Evolutionary conservation across 2,797 vertebrate genomes (phyloP).

Genomic region (Etheostoma nigrum): DNA sequence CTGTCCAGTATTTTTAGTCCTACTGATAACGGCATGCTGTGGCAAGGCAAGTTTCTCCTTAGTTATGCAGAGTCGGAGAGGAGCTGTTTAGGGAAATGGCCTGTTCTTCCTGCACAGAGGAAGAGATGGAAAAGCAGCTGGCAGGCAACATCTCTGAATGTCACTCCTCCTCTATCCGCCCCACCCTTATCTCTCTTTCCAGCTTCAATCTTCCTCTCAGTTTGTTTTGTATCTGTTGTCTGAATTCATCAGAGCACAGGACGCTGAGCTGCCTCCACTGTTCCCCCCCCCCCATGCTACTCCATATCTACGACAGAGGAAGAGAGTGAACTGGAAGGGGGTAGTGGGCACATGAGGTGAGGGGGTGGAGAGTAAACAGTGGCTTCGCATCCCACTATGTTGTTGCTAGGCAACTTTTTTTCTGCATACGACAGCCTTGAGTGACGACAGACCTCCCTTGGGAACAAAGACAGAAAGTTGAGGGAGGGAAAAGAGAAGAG

Average conservation of each 20-base stretch:
- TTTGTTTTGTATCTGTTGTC: conserved; percentile 66
- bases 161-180: conserved; percentile 31
- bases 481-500: conserved; percentile 47
- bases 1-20: conserved; percentile 75
- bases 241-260: conserved; percentile 56
- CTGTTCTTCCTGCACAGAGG: conserved; percentile 61
- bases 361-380: conserved; percentile 72
- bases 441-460: conserved; percentile 76
- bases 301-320: conserved; percentile 51
- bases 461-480: conserved; percentile 72
- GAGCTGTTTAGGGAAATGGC: conserved; percentile 60
- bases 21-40: conserved; percentile 65
- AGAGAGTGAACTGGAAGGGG: conserved; percentile 39
- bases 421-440: conserved; percentile 74
- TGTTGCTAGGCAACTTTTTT: conserved; percentile 84
- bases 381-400: conserved; percentile 64
- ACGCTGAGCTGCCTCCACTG: conserved; percentile 45
- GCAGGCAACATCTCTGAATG: conserved; percentile 66
- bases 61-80: conserved; percentile 64
- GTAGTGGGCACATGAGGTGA: conserved; percentile 63
- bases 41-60: conserved; percentile 59
- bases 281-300: conserved; percentile 42
- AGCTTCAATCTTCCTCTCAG: conserved; percentile 42
- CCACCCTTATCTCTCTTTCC: conserved; percentile 7
- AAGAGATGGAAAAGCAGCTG: conserved; percentile 72